Conservation (phyloP, 2,797 vertebrate genomes). For the Pipistrellus nathusii region DNA sequence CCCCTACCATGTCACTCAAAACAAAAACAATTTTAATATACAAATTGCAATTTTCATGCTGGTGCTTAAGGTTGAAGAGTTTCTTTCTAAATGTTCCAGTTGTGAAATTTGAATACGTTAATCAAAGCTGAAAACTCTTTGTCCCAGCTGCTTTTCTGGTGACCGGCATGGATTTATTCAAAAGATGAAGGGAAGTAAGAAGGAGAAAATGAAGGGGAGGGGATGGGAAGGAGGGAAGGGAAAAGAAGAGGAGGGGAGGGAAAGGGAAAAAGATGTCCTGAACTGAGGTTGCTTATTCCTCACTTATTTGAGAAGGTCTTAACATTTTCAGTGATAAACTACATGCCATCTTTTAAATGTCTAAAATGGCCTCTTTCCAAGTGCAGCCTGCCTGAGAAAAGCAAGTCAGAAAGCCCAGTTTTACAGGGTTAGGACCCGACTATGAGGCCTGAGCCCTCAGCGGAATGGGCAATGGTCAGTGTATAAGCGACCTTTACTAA, state of each 20-base stretch:
- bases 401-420: neutral
- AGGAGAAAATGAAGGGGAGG: neutral
- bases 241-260: neutral
- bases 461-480: neutral
- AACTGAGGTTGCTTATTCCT: neutral
- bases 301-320: neutral
- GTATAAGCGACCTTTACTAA: neutral
- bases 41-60: neutral
- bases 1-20: neutral
- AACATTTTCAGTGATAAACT: neutral
- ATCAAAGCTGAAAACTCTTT: neutral
- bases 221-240: neutral
- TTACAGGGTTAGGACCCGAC: neutral
- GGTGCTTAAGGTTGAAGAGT: neutral
- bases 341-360: neutral
- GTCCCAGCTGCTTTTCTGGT: neutral
- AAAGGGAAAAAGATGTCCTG: neutral
- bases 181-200: neutral
- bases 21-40: slow-evolving; percentile 26
- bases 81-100: neutral
- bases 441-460: neutral
- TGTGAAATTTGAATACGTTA: neutral
- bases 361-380: neutral
- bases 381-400: neutral
- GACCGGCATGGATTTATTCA: neutral